phyloP scores from a whole-genome alignment of 2,113 vertebrate species.

The Percina caprodes region DNA sequence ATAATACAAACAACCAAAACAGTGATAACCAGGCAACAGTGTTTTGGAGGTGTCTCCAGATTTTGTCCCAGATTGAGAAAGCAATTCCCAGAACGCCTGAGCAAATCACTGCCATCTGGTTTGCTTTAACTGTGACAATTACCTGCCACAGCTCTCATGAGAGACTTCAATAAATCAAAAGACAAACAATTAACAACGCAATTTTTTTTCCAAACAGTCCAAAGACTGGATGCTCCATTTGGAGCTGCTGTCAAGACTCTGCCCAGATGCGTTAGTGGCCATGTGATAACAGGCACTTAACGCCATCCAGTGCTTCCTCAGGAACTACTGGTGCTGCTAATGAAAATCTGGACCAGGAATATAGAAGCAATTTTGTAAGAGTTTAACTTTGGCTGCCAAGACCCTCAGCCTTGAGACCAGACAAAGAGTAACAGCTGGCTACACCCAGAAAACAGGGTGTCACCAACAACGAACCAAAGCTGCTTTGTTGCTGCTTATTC shows the following conservation, averaged over 20 bases:
- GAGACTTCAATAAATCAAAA: conserved; percentile 38
- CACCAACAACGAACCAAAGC: conserved; percentile 53
- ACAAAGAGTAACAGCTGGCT: conserved; percentile 60
- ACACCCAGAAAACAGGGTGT: conserved; percentile 76
- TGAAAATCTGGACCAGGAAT: conserved; percentile 43
- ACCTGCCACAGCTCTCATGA: conserved; percentile 50
- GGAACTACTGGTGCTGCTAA: conserved; percentile 44
- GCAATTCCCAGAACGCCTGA: conserved; percentile 23
- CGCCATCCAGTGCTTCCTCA: conserved; percentile 39
- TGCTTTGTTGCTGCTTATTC: conserved; percentile 61
- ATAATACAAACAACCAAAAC: conserved; percentile 43
- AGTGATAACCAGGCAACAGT: conserved; percentile 48
- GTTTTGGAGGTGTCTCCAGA: conserved; percentile 30
- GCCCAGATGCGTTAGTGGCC: conserved; percentile 18
- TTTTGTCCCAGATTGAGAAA: conserved; percentile 47
- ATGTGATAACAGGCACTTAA: conserved; percentile 41
- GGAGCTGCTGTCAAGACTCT: conserved; percentile 16
- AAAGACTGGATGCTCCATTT: not conserved
- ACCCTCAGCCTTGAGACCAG: conserved; percentile 43
- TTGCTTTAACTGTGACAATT: conserved; percentile 58
- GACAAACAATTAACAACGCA: conserved; percentile 13
- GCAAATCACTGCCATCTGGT: conserved; percentile 44
- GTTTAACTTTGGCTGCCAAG: conserved; percentile 48
- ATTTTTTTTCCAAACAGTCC: conserved; percentile 25
- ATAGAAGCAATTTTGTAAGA: conserved; percentile 70